Evolutionary conservation across 1,140 invertebrate genomes (phyloP), one percentile per base, ranked within the genome.

Genomic region (Macrobrachium nipponense): DNA sequence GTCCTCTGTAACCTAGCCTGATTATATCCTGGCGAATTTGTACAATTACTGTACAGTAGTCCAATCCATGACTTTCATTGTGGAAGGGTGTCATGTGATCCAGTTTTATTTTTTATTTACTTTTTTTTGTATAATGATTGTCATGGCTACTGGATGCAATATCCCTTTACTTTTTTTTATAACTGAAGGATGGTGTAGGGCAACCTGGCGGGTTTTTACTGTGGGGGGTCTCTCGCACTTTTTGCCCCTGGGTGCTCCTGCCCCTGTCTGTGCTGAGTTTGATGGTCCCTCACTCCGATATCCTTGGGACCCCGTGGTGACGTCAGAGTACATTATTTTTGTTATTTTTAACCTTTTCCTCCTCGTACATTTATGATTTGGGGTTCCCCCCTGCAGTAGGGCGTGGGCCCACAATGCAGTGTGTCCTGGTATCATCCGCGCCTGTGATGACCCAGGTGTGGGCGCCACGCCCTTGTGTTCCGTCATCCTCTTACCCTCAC

Each of bases 211-310:
- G 62, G 60, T 23, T 62, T 62, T 36, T 44, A n/a, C 78, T 43
- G 60, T 43, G 23, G 68, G 68, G 23, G 68, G 66, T 27, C 23
- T 43, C 68, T 70, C 23, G 68, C 68, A 70, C 68, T 43, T 43
- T 44, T 62, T 36, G 78, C 23, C 78, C 78, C 43, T 64, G 61
- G 78, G 78, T 66, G 78, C 78, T 80, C 78, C 78, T 80, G 78
- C 60, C 78, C 78, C 78, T 80, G 78, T 80, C 78, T 80, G 78
- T 80, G 78, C 61, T 80, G 60, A 80, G 44, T 44, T 80, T 80
- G 78, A 80, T 80, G 78, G 78, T 80, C 78, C 78, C 78, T 66
- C 61, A 79, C 78, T 80, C 62, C 78, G 78, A 80, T 80, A 80
- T 80, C 78, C 78, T 62, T 80, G 78, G 78, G 78, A 80, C 78